Evolutionary conservation across 1,140 invertebrate species (phyloP), one percentile per base, ranked within the genome.

Genomic region (Orchestia grillus): DNA sequence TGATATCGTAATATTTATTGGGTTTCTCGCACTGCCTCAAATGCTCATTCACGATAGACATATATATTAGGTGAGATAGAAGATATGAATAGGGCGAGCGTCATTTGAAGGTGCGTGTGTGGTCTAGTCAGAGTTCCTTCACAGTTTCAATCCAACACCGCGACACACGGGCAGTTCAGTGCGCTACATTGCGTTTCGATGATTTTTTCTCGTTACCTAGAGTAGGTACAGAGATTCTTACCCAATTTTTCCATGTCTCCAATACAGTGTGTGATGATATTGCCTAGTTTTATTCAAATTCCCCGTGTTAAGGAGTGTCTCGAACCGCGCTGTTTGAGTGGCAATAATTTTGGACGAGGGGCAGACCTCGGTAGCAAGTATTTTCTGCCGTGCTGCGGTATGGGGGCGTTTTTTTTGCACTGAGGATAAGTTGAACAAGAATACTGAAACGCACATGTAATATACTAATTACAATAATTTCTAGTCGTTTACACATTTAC

Each of bases 221-320:
- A 40, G 87, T 87, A 87, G 4, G 87, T 87, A 87, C 8, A 87
- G 36, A 87, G 87, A 87, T 87, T 87, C 87, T 87, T 87, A 87
- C 87, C 87, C 87, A 87, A 53, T 87, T 87, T 87, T 87, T 87
- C 41, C 87, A 87, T 87, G 87, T 87, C 87, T 87, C 87, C 87
- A 87, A n/a, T 87, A 87, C 36, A 87, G 87, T 87, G 87, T 87
- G 87, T 87, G 87, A 87, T 87, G 87, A 87, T 87, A n/a, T n/a
- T 87, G 8, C 87, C 8, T 87, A 19, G 6, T 41, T 87, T 87
- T 87, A 87, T 87, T 87, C 8, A 87, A 87, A 41, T 87, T 87
- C 87, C 87, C 36, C 47, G 19, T 53, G 47, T 53, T 53, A 19
- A 19, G n/a, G 6, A 19, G 6, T 53, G 47, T 53, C 47, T 19